A percentile compares a stretch with the other conserved stretches of the same genome.
Evolutionary conservation across 2,797 vertebrate genomes (phyloP).

Genomic region (Labeo calbasu): DNA sequence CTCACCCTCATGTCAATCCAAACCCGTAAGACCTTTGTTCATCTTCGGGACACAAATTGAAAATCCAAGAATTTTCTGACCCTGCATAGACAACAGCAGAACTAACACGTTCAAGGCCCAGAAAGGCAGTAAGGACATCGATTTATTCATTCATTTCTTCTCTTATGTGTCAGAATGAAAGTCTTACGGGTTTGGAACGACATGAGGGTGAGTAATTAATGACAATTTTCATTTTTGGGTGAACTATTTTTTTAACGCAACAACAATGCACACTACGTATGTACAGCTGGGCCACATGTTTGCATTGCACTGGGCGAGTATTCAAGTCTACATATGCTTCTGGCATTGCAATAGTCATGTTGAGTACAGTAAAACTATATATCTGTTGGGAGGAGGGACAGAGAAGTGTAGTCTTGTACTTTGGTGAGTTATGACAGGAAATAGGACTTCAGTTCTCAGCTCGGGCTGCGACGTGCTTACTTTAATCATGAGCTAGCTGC

Average conservation of each 20-base stretch:
- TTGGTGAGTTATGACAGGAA: slow-evolving; percentile 70
- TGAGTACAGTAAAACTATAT: slow-evolving; percentile 52
- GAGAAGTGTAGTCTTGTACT: slow-evolving; percentile 49
- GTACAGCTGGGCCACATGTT: neutral
- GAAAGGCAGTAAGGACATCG: too few relatives aligned
- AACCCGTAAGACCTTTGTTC: too few relatives aligned
- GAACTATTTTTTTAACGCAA: neutral
- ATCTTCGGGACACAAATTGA: too few relatives aligned
- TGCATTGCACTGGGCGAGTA: slow-evolving; percentile 8
- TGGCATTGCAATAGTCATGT: neutral
- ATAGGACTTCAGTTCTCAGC: slow-evolving; percentile 29
- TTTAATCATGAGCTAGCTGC: slow-evolving; percentile 57
- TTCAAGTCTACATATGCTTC: slow-evolving; percentile 7
- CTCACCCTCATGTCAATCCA: too few relatives aligned
- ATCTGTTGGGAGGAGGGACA: slow-evolving; percentile 58
- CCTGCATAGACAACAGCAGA: too few relatives aligned
- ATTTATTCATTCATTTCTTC: too few relatives aligned
- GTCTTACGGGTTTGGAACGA: too few relatives aligned
- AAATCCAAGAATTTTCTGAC: too few relatives aligned
- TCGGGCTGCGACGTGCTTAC: slow-evolving; percentile 54
- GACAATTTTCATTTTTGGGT: too few relatives aligned
- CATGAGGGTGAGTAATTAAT: too few relatives aligned
- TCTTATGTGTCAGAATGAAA: too few relatives aligned
- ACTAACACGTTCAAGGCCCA: too few relatives aligned
- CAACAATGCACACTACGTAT: neutral